Conservation (phyloP, 2,113 vertebrate species). For the Poicephalus gulielmi region DNA sequence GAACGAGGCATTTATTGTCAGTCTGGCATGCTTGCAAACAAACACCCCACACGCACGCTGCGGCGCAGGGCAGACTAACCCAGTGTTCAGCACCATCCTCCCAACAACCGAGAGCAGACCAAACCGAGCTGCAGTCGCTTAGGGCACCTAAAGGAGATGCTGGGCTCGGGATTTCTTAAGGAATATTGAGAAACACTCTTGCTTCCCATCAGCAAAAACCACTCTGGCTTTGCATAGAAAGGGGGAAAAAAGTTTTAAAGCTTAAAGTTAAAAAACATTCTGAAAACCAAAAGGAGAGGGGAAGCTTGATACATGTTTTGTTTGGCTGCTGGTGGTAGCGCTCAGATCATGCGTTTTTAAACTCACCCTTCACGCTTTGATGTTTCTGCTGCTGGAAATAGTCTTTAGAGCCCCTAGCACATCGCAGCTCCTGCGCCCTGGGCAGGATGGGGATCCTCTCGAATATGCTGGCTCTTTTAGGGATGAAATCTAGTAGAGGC, state of each 20-base stretch:
- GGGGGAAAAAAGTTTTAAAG: background rate
- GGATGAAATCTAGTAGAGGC: conserved; percentile 68
- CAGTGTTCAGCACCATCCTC: background rate
- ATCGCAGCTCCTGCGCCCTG: conserved; percentile 53
- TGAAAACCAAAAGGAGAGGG: background rate
- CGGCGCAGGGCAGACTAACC: background rate
- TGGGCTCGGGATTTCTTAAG: background rate
- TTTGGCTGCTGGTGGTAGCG: background rate
- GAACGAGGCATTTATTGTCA: background rate
- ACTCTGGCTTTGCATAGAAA: background rate
- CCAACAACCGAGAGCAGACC: background rate
- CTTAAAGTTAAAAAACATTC: background rate
- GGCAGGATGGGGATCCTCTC: conserved; percentile 65
- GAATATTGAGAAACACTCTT: background rate
- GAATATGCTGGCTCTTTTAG: conserved; percentile 70
- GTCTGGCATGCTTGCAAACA: background rate
- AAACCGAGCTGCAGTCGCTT: background rate
- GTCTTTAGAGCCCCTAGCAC: conserved; percentile 46
- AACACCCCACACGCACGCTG: background rate
- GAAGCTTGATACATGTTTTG: background rate
- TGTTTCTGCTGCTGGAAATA: conserved; percentile 61
- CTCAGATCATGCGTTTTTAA: background rate
- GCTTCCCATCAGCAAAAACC: background rate
- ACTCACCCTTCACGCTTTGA: conserved; percentile 66
- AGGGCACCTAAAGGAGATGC: background rate